phyloP scores from a whole-genome alignment of 2,888 invertebrate genomes.

The Erebia ligea region DNA sequence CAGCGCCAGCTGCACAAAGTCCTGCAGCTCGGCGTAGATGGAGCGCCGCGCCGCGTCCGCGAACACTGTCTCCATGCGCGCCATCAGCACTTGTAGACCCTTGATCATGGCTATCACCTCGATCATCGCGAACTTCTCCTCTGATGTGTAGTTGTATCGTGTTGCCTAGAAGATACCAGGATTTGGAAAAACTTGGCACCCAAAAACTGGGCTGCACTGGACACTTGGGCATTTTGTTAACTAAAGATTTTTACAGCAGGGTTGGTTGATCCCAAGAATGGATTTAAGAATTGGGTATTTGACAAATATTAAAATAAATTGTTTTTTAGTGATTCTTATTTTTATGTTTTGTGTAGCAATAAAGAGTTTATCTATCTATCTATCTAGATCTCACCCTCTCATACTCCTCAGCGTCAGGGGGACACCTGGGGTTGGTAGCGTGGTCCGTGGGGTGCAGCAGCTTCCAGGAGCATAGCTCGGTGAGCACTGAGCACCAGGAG shows the following conservation, averaged over 20 bases:
- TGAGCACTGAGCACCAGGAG: constrained; percentile 98
- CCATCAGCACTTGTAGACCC: constrained; percentile 97
- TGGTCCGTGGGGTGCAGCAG: constrained; percentile 98
- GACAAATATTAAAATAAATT: too few species aligned
- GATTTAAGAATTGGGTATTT: too few species aligned
- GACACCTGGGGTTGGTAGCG: constrained; percentile 96
- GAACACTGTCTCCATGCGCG: constrained; percentile 96
- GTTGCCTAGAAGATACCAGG: constrained; percentile 86
- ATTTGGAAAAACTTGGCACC: neutral
- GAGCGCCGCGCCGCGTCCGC: constrained; percentile 85
- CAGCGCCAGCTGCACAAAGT: constrained; percentile 95
- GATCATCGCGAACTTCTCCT: constrained; percentile 98
- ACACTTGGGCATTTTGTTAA: too few species aligned
- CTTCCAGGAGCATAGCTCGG: constrained; percentile 99
- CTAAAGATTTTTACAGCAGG: neutral
- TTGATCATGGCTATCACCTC: constrained; percentile 99
- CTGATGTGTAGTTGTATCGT: constrained; percentile 97
- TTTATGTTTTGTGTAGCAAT: too few species aligned
- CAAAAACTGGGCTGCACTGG: neutral
- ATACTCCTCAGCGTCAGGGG: constrained; percentile 98
- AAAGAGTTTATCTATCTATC: too few species aligned
- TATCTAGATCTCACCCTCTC: constrained; percentile 88
- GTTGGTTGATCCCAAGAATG: neutral
- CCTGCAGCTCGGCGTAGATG: constrained; percentile 98
- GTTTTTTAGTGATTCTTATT: too few species aligned